phyloP scores from a whole-genome alignment of 2,797 vertebrate genomes.

The Cryptoblepharus egeriae region DNA sequence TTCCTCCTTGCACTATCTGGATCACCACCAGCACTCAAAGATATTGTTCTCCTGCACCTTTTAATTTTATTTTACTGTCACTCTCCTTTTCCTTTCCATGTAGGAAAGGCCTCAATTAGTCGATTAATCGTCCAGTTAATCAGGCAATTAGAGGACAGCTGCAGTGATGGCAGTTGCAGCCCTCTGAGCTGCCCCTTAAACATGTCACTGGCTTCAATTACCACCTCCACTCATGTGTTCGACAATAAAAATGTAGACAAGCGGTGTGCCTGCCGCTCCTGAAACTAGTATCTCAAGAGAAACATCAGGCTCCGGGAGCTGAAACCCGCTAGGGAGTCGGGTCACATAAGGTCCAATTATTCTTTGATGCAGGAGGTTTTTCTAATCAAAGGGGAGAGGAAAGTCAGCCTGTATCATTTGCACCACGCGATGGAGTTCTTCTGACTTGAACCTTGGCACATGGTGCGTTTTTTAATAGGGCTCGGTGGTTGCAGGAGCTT shows the following conservation, averaged over 20 bases:
- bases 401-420: conserved; percentile 26
- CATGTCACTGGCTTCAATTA: conserved; percentile 74
- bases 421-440: conserved; percentile 29
- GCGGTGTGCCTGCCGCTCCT: not conserved
- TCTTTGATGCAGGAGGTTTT: not conserved
- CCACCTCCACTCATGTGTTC: conserved; percentile 70
- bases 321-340: conserved; percentile 27
- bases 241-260: conserved; percentile 65
- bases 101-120: conserved; percentile 76
- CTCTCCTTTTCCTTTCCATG: conserved; percentile 72
- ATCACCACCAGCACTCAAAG: not conserved
- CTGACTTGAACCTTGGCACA: conserved; percentile 8
- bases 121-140: conserved; percentile 79
- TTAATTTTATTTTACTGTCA: conserved; percentile 18
- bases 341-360: conserved; percentile 48
- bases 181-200: conserved; percentile 69
- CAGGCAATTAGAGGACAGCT: conserved; percentile 80
- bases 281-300: conserved; percentile 30
- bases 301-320: conserved; percentile 22
- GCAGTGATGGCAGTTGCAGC: conserved; percentile 66
- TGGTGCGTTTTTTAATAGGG: conserved; percentile 23
- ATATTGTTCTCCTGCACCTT: conserved; percentile 14
- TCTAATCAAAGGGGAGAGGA: conserved; percentile 18
- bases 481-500: conserved; percentile 7
- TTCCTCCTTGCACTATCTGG: not conserved